phyloP scores from a whole-genome alignment of 2,797 vertebrate genomes.

The Cynopterus sphinx region DNA sequence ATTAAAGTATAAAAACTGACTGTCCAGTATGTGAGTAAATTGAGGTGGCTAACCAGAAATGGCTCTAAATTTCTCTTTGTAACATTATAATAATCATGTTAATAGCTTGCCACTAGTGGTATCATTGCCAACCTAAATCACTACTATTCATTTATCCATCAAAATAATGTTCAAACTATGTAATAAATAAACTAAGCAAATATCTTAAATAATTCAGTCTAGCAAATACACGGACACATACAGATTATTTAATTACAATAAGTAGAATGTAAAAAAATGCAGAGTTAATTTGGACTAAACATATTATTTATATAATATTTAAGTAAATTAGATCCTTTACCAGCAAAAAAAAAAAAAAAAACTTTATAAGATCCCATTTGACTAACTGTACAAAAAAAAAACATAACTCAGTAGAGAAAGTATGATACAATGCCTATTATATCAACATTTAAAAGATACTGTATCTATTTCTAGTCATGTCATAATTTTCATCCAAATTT shows the following conservation, averaged over 20 bases:
- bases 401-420: background rate
- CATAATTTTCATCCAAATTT: background rate
- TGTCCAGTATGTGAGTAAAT: background rate
- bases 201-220: background rate
- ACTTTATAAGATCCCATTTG: background rate
- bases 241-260: background rate
- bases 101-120: background rate
- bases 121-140: background rate
- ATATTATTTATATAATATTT: background rate
- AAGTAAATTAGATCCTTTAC: background rate
- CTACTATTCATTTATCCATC: background rate
- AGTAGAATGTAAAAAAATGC: background rate
- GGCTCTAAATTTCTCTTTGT: background rate
- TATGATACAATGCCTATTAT: background rate
- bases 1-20: background rate
- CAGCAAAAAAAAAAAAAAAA: background rate
- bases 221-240: background rate
- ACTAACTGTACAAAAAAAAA: slow-evolving; percentile 15
- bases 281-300: background rate
- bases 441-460: background rate
- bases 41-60: background rate
- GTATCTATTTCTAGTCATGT: background rate
- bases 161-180: background rate
- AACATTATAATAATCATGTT: background rate
- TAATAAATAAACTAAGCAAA: background rate